Base-by-base conservation (phyloP, 2,888 invertebrate genomes). In the Zhuqinia jingwanae region DNA sequence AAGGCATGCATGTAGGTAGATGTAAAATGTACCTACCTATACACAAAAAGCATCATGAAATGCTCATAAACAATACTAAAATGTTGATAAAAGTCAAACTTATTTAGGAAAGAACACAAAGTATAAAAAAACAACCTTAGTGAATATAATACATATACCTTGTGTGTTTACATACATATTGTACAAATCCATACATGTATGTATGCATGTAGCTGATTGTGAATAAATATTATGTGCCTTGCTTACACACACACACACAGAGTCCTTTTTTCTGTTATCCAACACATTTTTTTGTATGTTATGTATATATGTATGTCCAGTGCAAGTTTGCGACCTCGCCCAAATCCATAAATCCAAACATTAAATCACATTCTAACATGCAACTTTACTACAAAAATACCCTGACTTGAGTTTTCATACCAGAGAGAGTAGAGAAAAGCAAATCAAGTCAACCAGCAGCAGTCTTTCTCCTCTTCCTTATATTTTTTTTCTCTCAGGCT, bases 261-360 rank as follows among this genome's bases (percentile, higher is more conserved):
- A n/a, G n/a, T n/a, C n/a, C n/a, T 36, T 8, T 36, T 36, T 36
- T 36, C 15, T 2, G 45, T 70, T 70, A 47, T 50, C 47, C 70
- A 45, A 75, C 53, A 36, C 36, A 36, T 56, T 75, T 17, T 5
- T 8, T n/a, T 63, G 70, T 11, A 27, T 73, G 63, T 56, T 58
- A 20, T 73, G 17, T 17, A 22, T 15, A 10, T 56, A 20, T 10
- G 25, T 50, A n/a, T 75, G 75, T 75, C 56, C 85, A 85, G 85
- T 85, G 70, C 85, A 80, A 85, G 85, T 85, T 85, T 85, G 85
- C 85, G 85, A 85, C 85, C 85, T 85, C 85, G 85, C 85, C 85
- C 85, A 85, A 76, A 85, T 85, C 85, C 85, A 85, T 85, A 85
- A 85, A 85, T 85, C 80, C 85, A 79, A 85, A 79, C 85, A 85